Base-by-base conservation (phyloP, 1,140 invertebrate species). In the Bathynomus jamesi region DNA sequence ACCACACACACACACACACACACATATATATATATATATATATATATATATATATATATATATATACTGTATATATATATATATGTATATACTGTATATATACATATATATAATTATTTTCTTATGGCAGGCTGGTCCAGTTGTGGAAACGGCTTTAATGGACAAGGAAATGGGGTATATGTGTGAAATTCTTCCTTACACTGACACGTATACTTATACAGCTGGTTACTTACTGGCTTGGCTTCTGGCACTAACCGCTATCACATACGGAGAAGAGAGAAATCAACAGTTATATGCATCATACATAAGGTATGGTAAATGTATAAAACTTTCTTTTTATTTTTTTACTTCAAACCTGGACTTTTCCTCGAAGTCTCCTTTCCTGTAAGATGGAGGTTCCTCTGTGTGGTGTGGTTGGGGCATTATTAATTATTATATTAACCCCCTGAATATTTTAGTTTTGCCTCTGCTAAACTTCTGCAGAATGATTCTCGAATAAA, bases 261-360 rank as follows among this genome's bases (percentile, higher is more conserved):
- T 90, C 79, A 85, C 85, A 67, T 82, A 85, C 72, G 87, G 89
- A 17, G 83, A 87, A 70, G 85, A 87, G 27, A 86, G 90, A 82
- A 81, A 92, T 74, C 83, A 88, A 21, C 88, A 87, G 78, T 85
- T 89, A 62, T 91, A 90, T 79, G 86, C 87, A n/a, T 86, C 87
- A 77, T 87, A 87, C 82, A 80, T 90, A 25, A 87, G 84, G 87
- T 88, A 82, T 24, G 61, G 40, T 64, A 63, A 53, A n/a, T 31
- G 53, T 68, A n/a, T 46, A 13, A 46, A 72, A 13, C 70, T 28
- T 29, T 29, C 27, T 29, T 29, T 72, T n/a, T n/a, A n/a, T n/a
- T n/a, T n/a, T n/a, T n/a, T n/a, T n/a, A n/a, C n/a, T n/a, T n/a
- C n/a, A n/a, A n/a, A n/a, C n/a, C n/a, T n/a, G n/a, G n/a, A n/a